These are phyloP conservation scores for Dendronephthya gigantea DNA, from an alignment of 64 coral and sea anemone species.

Conservation along the genomic window DNA sequence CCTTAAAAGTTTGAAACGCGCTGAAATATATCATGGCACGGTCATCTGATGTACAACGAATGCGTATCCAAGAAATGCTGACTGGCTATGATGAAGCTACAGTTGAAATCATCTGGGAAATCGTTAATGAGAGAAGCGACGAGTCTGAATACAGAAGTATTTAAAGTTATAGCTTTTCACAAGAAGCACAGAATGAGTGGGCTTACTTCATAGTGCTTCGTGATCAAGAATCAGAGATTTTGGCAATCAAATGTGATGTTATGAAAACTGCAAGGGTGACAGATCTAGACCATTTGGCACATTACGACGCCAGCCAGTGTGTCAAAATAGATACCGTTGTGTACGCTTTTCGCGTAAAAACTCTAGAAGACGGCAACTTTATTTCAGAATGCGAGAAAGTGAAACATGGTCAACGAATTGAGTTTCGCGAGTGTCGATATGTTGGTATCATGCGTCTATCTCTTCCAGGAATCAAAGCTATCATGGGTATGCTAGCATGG, in stretches of 20 bases:
- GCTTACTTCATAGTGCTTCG: slow-evolving; percentile 42
- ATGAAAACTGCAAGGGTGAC: too few relatives aligned
- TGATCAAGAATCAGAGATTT: slow-evolving; percentile 34
- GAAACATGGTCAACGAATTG: neutral
- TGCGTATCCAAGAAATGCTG: slow-evolving; percentile 39
- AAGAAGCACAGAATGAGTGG: slow-evolving; percentile 28
- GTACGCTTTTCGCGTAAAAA: slow-evolving; percentile 23
- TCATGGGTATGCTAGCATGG: slow-evolving; percentile 33
- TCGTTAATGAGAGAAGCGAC: slow-evolving; percentile 32
- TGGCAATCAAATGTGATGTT: slow-evolving; percentile 37
- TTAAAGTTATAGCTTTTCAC: too few relatives aligned
- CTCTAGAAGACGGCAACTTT: slow-evolving; percentile 3
- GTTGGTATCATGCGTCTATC: slow-evolving; percentile 38
- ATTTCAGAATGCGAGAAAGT: slow-evolving; percentile 23
- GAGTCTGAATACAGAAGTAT: too few relatives aligned
- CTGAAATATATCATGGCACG: neutral
- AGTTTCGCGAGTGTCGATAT: slow-evolving; percentile 40
- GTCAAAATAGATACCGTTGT: slow-evolving; percentile 5
- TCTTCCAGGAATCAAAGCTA: slow-evolving; percentile 20
- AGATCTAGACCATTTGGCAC: too few relatives aligned
- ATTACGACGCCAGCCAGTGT: slow-evolving; percentile 34
- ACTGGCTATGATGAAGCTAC: slow-evolving; percentile 47
- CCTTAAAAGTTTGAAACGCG: too few relatives aligned
- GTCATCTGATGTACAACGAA: neutral
- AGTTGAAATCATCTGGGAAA: slow-evolving; percentile 37